Base-by-base conservation (phyloP, 2,888 invertebrate genomes). In the Abrostola triplasia region DNA sequence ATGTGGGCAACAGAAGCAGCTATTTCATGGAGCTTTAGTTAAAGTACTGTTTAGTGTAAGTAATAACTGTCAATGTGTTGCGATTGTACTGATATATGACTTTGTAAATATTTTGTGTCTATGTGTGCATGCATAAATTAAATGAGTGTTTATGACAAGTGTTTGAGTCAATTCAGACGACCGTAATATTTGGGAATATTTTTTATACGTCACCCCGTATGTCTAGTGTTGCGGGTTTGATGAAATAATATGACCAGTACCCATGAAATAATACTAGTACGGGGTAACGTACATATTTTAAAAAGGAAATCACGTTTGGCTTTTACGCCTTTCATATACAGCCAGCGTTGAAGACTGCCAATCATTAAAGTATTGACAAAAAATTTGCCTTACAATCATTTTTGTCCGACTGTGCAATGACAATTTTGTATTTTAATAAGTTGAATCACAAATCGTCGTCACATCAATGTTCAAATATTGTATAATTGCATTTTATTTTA, bases 11-110 rank as follows among this genome's bases (percentile, higher is more conserved):
- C 50, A 52, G 64, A 56, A 64, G 68, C 77, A 75, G 72, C 77
- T 77, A 53, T 67, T 67, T 69, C 73, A 53, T 63, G 67, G 63
- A 42, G 62, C 67, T 77, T 83, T 76, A 75, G 68, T 76, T 77
- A 48, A 66, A 57, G 60, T 73, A 64, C 41, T 52, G 58, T 62
- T 48, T 80, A 77, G 63, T 56, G 56, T 72, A 77, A 80, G 73
- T 50, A 71, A 74, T 78, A 73, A 64, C 64, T 64, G 12, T 63
- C 65, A n/a, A 41, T 71, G 66, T 59, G 40, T 68, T 67, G 12
- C 47, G 37, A 76, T 62, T 52, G 48, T 24, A 24, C 24, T 24
- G 24, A 24, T 2, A 24, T 24, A 24, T 24, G 53, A 60, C 35
- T 37, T 36, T 76, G 68, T 77, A 77, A 68, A 73, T 60, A 50